Conservation (phyloP, 1,140 invertebrate species). For the Riptortus pedestris region DNA sequence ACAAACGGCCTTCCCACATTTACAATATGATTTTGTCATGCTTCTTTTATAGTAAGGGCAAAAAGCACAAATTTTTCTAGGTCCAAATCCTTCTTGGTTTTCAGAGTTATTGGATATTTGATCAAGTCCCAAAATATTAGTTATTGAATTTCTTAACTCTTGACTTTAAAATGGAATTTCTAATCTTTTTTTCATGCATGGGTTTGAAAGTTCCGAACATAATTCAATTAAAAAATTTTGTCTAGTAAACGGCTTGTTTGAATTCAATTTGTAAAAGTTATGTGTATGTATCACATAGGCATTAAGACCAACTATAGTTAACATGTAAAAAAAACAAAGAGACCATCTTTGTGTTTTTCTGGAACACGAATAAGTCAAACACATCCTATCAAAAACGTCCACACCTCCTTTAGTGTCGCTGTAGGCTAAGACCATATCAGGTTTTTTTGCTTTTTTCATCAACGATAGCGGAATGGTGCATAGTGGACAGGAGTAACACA, state of each 20-base stretch:
- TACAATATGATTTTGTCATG: neutral
- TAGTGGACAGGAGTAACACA: conserved; percentile 25
- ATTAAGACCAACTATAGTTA: neutral
- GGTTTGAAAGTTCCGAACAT: neutral
- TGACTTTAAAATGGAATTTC: neutral
- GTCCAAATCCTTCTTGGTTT: neutral
- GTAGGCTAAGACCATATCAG: conserved; percentile 35
- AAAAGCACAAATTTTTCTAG: neutral
- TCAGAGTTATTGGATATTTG: neutral
- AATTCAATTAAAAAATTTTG: neutral
- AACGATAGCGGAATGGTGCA: conserved; percentile 25
- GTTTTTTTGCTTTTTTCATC: conserved; percentile 29
- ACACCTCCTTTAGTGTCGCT: conserved; percentile 37
- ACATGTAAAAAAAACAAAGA: neutral
- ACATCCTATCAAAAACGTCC: conserved; percentile 36
- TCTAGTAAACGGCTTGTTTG: neutral
- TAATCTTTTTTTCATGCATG: neutral
- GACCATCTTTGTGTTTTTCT: neutral
- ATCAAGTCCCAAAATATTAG: neutral
- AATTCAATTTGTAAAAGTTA: neutral
- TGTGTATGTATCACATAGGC: neutral
- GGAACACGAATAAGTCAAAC: neutral
- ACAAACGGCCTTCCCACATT: too few species aligned
- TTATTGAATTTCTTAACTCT: neutral
- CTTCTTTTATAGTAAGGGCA: neutral